Base-by-base conservation (phyloP, 2,113 vertebrate species). In the Xiphorhynchus elegans region DNA sequence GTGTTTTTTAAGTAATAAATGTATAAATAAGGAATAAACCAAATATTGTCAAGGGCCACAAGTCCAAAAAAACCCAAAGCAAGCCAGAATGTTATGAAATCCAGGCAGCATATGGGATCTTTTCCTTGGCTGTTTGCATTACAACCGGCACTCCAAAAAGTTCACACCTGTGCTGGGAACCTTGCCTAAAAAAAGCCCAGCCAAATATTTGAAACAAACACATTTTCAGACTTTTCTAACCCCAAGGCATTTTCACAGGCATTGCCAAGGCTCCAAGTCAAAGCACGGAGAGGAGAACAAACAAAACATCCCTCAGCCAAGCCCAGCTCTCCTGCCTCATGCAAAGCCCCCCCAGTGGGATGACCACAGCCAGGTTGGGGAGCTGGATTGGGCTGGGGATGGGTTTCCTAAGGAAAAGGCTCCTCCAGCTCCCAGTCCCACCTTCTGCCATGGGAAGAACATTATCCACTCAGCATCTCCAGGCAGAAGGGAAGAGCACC, bases 111-210 rank as follows among this genome's bases (percentile, higher is more conserved):
- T 73, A 95, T 89, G 89, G 67, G 68, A 97, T 94, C 42, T 62
- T 90, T 96, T 98, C 95, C 95, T 97, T 96, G 89, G 39, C 94
- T 86, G 39, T 97, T 97, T 95, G 95, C 87, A 93, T 95, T 96
- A 96, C 93, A 97, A 97, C 97, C 96, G 91, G 85, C 84, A 87
- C 81, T 86, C 85, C 33, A 37, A 68, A 89, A 96, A 97, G 77
- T 97, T 98, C 98, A 98, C 98, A 99, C 98, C 98, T 99, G 98
- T 97, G 97, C 95, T 84, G 97, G 97, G 96, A 97, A 94, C 94
- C 76, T n/a, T 84, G 96, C 98, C 97, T 97, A 73, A 86, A 96
- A 84, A 97, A 96, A 96, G n/a, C 53, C 33, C 56, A 20, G 97
- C 96, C 98, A 98, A 97, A 79, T 97, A 89, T 94, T 97, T 94